Evolutionary conservation across 2,113 vertebrate species (phyloP).

Genomic region (Stegostoma tigrinum): DNA sequence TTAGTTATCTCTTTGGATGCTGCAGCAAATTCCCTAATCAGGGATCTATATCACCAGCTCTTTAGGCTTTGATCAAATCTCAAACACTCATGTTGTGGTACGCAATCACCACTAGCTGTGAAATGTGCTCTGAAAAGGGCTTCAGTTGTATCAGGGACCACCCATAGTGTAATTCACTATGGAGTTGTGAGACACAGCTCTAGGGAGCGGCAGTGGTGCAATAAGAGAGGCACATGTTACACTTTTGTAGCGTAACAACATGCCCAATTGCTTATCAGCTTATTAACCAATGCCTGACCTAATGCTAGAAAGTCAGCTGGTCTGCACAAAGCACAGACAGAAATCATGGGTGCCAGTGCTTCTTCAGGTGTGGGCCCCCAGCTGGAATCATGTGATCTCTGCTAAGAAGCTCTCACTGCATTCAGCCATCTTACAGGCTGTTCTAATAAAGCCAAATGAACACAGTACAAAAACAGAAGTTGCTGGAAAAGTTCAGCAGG

Average conservation of each 20-base stretch:
- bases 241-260: neutral
- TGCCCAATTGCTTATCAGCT: neutral
- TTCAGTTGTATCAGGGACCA: neutral
- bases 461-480: too few relatives aligned
- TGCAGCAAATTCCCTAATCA: neutral
- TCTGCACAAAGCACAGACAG: neutral
- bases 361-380: too few relatives aligned
- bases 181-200: neutral
- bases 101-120: neutral
- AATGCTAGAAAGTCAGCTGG: neutral
- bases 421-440: too few relatives aligned
- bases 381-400: too few relatives aligned
- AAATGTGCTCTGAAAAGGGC: neutral
- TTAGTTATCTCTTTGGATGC: neutral
- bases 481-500: too few relatives aligned
- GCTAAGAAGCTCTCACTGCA: too few relatives aligned
- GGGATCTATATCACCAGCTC: neutral
- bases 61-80: neutral
- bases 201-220: neutral
- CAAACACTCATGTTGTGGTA: neutral
- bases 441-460: too few relatives aligned
- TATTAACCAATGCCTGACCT: neutral
- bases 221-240: neutral
- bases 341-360: too few relatives aligned
- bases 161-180: neutral